Evolutionary conservation across 2,113 vertebrate genomes (phyloP), one percentile per base, ranked within the genome.

Genomic region (Silurus glanis): DNA sequence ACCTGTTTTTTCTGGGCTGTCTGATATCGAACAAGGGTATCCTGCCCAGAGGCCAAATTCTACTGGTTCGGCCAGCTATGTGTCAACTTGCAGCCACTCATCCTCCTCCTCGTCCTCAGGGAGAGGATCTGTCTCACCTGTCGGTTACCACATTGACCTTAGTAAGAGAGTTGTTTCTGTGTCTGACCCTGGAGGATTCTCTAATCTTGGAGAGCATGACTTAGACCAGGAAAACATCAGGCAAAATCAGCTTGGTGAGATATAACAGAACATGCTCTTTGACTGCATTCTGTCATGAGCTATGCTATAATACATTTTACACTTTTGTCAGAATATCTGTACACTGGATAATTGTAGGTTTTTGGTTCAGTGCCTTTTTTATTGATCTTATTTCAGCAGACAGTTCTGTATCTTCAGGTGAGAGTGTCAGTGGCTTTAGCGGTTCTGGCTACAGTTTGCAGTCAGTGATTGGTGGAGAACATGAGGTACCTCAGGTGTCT

Each of bases 321-420:
- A 14, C 12, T 76, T 21, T 13, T 58, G 56, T 61, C 37, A 80
- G 56, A 28, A 82, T 37, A 25, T 25, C 23, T 51, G 10, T 67
- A 47, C 37, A 83, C 28, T 83, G 12, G n/a, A 62, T 16, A 47
- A 69, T 83, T n/a, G 19, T 62, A n/a, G 9, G 19, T 53, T 16
- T 62, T 75, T 51, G 12, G 74, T 66, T 64, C 16, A 69, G 37
- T 16, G 66, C 9, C 14, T 64, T 56, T 86, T 79, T 81, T 64
- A 78, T 88, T 7, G 69, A 12, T 66, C 82, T 25, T 85, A n/a
- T 88, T 90, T 3, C 91, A 95, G 95, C 93, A 90, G 94, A 94
- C 89, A 94, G 94, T 90, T 96, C 94, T 0, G 95, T 95, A 90
- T 95, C 95, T 0, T 95, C 95, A 0, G 93, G 93, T 1, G 95